Base-by-base conservation (phyloP, 2,888 invertebrate genomes). In the Thecocarcelia acutangulata region DNA sequence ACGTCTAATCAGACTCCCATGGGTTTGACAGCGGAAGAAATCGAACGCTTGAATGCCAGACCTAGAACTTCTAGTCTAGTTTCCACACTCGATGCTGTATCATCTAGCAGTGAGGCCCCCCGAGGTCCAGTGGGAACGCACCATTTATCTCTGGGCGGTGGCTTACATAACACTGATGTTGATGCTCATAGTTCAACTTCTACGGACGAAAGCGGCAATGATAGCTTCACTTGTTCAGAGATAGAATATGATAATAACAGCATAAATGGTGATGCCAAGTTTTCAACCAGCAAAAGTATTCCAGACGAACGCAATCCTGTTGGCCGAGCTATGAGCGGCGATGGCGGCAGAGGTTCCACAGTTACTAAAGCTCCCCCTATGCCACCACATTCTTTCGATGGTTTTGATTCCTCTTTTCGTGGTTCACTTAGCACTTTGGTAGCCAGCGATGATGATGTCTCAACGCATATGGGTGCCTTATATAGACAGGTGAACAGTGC, bases 141-240 rank as follows among this genome's bases (percentile, higher is more conserved):
- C 84, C 95, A 95, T 85, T 91, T 95, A 86, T 93, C 93, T 1
- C 94, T 95, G 85, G 93, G 95, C 85, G 88, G 88, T 0, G 88
- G 85, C 1, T 94, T 94, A 85, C 95, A 95, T 88, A 94, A 95
- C 15, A 94, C 94, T 46, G 94, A 95, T 86, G 92, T 94, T 19
- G 94, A 95, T 85, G 92, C 93, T 56, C 93, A 95, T 86, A 94
- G 96, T 86, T 96, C 96, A 11, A 95, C 95, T 0, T 96, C 96
- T 9, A 96, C 97, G 11, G 96, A 97, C 86, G 98, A 98, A 89
- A 98, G 98, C 91, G 96, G 95, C 89, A 97, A 98, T 91, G 98
- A 98, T 89, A 98, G 98, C 86, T 98, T 98, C 92, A 98, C 98
- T 12, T 98, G 98, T 91, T 98, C 98, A 0, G 98, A 98, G 92